Evolutionary conservation across 37 sponge, comb jelly and placozoan genomes (phyloP), one percentile per base, ranked within the genome.

Genomic region (Dysidea cf. avara): DNA sequence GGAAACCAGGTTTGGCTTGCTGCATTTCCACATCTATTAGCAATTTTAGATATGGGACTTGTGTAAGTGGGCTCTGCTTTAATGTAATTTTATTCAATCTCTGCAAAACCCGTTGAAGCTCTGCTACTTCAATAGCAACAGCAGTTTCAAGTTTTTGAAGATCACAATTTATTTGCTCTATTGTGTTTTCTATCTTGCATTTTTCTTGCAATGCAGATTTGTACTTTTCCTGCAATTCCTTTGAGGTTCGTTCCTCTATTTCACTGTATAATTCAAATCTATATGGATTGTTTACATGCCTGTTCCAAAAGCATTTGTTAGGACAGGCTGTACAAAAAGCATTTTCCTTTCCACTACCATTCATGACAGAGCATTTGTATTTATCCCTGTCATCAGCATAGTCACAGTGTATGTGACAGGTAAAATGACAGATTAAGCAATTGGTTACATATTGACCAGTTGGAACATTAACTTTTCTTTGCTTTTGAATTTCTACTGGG

Each of bases 391-490:
- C 87, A 38, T 83, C 52, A 51, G 71, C 37, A 67, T 61, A 34
- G 2, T 34, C 47, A 62, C 92, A 92, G 6, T 20, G 20, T 21
- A 68, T 7, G 64, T 92, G 92, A 57, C 92, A 92, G 16, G 92
- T 92, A 37, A 29, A 64, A 64, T 92, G 76, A 39, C 92, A 92
- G 68, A n/a, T n/a, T n/a, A n/a, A n/a, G n/a, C n/a, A n/a, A n/a
- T n/a, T n/a, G n/a, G n/a, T n/a, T n/a, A n/a, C 80, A 66, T 75
- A 87, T 11, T 11, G 28, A 14, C 86, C 92, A 2, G 21, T 26
- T 1, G 64, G 50, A n/a, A n/a, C n/a, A 24, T 64, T 40, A 39
- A 86, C 39, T 25, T 55, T 68, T 22, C 60, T 35, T 26, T 76
- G 76, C 35, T 74, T 75, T 20, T 73, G 59, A 16, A 68, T 51